Conservation (phyloP, 2,113 vertebrate species). For the Oncorhynchus nerka region DNA sequence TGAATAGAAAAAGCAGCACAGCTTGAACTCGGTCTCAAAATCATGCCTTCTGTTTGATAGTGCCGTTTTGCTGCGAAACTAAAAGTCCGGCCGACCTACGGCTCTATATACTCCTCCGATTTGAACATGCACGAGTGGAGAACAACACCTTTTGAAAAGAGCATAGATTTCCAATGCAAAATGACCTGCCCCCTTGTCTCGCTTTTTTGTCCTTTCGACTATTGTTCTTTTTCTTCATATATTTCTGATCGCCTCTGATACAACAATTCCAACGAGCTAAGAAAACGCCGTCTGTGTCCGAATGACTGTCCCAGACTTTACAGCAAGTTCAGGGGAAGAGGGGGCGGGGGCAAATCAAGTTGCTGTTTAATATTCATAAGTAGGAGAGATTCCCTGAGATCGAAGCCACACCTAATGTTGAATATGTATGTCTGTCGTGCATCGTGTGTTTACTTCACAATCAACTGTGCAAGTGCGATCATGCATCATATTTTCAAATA, state of each 20-base stretch:
- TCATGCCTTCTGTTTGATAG: slow-evolving; percentile 80
- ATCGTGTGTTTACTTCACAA: slow-evolving; percentile 19
- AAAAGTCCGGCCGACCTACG: slow-evolving; percentile 34
- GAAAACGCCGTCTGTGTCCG: not conserved
- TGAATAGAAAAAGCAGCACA: slow-evolving; percentile 72
- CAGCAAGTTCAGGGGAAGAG: not conserved
- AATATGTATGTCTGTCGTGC: slow-evolving; percentile 10
- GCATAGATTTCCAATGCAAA: slow-evolving; percentile 63
- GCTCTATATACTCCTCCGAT: slow-evolving; percentile 58
- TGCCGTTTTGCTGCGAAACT: slow-evolving; percentile 63
- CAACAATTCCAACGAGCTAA: slow-evolving; percentile 1
- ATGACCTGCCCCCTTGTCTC: not conserved
- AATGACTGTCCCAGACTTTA: not conserved
- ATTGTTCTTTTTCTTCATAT: not conserved
- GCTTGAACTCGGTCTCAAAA: slow-evolving; percentile 79
- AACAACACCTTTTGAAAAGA: slow-evolving; percentile 78
- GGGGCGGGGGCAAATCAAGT: not conserved
- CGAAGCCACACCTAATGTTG: not conserved
- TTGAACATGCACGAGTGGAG: slow-evolving; percentile 87
- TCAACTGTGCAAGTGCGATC: slow-evolving; percentile 28
- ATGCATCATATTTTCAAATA: slow-evolving; percentile 6
- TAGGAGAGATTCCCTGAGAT: slow-evolving; percentile 9
- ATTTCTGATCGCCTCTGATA: not conserved
- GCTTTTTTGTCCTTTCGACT: not conserved
- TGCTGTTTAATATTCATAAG: slow-evolving; percentile 69